A percentile compares a stretch with the other conserved stretches of the same genome.
phyloP scores from a whole-genome alignment of 2,888 invertebrate genomes.

The Xylota sylvarum region DNA sequence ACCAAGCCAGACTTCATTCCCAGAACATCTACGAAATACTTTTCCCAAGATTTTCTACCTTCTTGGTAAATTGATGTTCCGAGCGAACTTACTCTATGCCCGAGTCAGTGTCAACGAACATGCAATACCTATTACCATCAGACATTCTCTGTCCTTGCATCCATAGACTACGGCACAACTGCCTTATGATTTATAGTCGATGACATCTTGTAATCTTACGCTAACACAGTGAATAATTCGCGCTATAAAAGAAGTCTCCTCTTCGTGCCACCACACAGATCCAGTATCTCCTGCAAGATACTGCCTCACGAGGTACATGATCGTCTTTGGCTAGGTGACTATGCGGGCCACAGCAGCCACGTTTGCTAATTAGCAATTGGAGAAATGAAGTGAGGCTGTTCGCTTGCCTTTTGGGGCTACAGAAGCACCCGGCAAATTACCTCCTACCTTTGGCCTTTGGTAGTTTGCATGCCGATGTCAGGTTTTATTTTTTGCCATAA shows the following conservation, averaged over 20 bases:
- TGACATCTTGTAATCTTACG: conserved; percentile 52
- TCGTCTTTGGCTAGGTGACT: conserved; percentile 19
- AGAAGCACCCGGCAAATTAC: conserved; percentile 53
- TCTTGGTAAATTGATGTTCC: conserved; percentile 48
- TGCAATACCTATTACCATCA: conserved; percentile 40
- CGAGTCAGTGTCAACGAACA: conserved; percentile 36
- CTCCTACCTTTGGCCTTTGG: conserved; percentile 57
- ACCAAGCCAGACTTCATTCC: neutral
- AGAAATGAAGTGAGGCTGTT: conserved; percentile 16
- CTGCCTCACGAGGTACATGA: conserved; percentile 33
- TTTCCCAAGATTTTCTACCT: conserved; percentile 28
- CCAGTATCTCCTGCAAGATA: neutral
- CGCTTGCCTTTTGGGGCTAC: conserved; percentile 2
- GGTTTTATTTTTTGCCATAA: neutral
- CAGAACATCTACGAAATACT: neutral
- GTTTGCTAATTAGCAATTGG: conserved; percentile 63
- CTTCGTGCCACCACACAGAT: neutral
- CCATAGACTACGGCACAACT: conserved; percentile 12
- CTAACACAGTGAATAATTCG: conserved; percentile 58
- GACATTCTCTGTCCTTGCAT: conserved; percentile 15
- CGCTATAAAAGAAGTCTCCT: conserved; percentile 58
- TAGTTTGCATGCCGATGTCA: conserved; percentile 19
- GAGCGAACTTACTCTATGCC: conserved; percentile 31
- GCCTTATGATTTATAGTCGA: conserved; percentile 61
- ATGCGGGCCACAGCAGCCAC: conserved; percentile 16